Evolutionary conservation across 2,113 vertebrate genomes (phyloP), one percentile per base, ranked within the genome.

Genomic region (Mustela lutreola): DNA sequence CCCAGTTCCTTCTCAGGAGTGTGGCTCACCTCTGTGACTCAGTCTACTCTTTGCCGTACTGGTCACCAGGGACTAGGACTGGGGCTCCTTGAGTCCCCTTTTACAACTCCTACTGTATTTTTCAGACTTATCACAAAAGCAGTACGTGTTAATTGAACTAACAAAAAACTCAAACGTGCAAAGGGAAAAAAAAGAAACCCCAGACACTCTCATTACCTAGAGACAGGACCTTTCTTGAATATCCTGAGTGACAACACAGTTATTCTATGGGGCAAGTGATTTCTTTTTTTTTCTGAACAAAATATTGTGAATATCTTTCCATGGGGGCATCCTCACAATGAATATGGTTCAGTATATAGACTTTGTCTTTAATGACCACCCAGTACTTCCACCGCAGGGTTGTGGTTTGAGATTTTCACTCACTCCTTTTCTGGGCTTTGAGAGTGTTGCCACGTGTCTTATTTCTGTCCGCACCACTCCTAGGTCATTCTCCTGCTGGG

Each of bases 401-500:
- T 39, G 6, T 22, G 12, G 31, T 85, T 42, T 62, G 67, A 22
- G 95, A 65, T 93, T 97, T 95, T 75, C 62, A 88, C 63, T 11
- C 26, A 26, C 87, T 58, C 36, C 42, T 93, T 81, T 90, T 18
- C 16, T 53, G 26, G 33, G 7, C 42, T 90, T 95, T 89, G 89
- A 80, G 36, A 39, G 45, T 87, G 31, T 79, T 94, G 67, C 81
- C n/a, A 58, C 21, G 33, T 81, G 76, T 94, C 95, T 45, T 60
- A 63, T 71, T 91, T 71, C 67, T 81, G 70, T 88, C 70, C 63
- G 94, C 58, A 67, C n/a, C 50, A 71, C 58, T 89, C 50, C 50
- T 24, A 76, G 93, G 92, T 95, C 97, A 93, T 85, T 33, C 42
- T 42, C 97, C 85, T 92, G 93, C 93, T 91, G 95, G 82, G 90